Conservation (phyloP, 2,113 vertebrate genomes). For the Pipa parva region DNA sequence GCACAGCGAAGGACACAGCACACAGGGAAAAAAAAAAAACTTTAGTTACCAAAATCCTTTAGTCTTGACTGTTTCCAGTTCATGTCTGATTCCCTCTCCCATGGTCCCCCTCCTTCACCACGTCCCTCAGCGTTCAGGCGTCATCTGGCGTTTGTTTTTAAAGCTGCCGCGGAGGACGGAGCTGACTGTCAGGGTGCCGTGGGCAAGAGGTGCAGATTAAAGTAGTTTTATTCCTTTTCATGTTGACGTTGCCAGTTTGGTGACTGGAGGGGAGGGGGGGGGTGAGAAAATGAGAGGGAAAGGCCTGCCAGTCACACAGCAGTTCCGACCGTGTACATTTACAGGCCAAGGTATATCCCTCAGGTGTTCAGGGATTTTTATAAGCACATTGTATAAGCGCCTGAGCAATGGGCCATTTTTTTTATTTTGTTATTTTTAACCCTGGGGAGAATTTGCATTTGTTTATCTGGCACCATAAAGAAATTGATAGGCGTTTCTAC, state of each 20-base stretch:
- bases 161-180: slow-evolving; percentile 40
- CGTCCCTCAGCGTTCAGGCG: slow-evolving; percentile 36
- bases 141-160: slow-evolving; percentile 43
- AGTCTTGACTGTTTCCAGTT: slow-evolving; percentile 16
- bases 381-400: too few relatives aligned
- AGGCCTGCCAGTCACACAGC: slow-evolving; percentile 24
- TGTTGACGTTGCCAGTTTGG: slow-evolving; percentile 77
- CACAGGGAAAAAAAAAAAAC: background rate
- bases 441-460: too few relatives aligned
- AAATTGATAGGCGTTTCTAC: too few relatives aligned
- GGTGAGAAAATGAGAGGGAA: slow-evolving; percentile 2
- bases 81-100: slow-evolving; percentile 28
- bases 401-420: too few relatives aligned
- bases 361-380: background rate
- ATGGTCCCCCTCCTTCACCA: slow-evolving; percentile 1
- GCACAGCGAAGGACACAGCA: slow-evolving; percentile 26
- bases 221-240: slow-evolving; percentile 90
- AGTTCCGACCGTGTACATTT: slow-evolving; percentile 7
- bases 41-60: slow-evolving; percentile 19
- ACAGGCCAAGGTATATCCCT: background rate
- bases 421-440: too few relatives aligned
- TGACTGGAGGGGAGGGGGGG: slow-evolving; percentile 66
- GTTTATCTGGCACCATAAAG: too few relatives aligned
- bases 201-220: slow-evolving; percentile 85
- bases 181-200: slow-evolving; percentile 77